These are phyloP conservation scores for Pantherophis vulpinus DNA, from an alignment of 2,797 vertebrate genomes.

Conservation along the genomic window DNA sequence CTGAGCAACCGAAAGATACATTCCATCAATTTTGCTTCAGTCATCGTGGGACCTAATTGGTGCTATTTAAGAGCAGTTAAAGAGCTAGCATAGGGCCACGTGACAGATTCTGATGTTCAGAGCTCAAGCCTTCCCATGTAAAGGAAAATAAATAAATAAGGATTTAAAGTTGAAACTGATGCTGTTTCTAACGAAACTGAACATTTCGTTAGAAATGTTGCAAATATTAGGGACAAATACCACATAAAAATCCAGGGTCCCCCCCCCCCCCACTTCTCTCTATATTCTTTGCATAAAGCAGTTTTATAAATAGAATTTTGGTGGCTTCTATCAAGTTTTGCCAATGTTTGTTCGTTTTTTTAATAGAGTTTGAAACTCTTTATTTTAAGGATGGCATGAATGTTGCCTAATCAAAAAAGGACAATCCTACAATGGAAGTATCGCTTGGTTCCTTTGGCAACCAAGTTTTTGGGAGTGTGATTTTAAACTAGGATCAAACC, in stretches of 20 bases:
- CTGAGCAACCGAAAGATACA: neutral
- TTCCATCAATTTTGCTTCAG: neutral
- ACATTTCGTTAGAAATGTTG: neutral
- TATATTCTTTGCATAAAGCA: neutral
- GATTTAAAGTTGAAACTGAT: neutral
- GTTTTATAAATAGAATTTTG: neutral
- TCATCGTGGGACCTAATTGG: neutral
- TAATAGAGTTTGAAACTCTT: neutral
- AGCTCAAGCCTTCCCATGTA: neutral
- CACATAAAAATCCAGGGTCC: neutral
- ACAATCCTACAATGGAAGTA: neutral
- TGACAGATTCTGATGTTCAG: neutral
- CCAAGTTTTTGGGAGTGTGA: neutral
- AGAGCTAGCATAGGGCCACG: neutral
- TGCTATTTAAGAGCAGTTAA: slow-evolving; percentile 6
- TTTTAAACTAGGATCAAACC: neutral
- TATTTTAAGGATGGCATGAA: neutral
- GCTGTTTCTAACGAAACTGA: neutral
- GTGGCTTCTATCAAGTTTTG: neutral
- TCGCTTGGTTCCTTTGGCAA: neutral
- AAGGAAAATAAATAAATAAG: neutral
- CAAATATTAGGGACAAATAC: neutral
- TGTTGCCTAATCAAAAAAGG: neutral
- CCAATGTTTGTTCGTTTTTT: neutral
- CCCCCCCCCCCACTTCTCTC: neutral